Percentiles rank a stretch among this genome's conserved stretches.
phyloP scores from a whole-genome alignment of 2,888 invertebrate species.

The Nephrotoma appendiculata region DNA sequence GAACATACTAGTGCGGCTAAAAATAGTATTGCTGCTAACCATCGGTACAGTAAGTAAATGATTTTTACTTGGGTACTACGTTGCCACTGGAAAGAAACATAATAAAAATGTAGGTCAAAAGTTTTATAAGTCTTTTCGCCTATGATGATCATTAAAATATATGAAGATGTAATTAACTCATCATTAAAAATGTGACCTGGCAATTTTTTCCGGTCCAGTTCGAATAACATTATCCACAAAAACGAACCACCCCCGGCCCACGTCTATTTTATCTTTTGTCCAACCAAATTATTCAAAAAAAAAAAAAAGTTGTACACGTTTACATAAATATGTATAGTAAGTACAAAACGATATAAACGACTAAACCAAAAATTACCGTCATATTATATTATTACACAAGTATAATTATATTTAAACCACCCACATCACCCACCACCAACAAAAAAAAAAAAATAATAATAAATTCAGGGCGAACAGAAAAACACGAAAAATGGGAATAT shows the following conservation, averaged over 20 bases:
- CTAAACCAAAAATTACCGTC: neutral
- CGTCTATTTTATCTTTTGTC: neutral
- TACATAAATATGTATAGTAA: neutral
- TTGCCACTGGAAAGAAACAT: conserved; percentile 25
- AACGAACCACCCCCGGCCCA: neutral
- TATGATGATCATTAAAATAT: neutral
- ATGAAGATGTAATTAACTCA: neutral
- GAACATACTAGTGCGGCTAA: conserved; percentile 33
- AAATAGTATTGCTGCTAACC: conserved; percentile 33
- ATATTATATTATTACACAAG: neutral
- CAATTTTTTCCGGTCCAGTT: neutral
- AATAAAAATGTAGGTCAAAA: neutral
- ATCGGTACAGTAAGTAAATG: conserved; percentile 32
- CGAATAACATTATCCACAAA: neutral
- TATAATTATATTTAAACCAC: neutral
- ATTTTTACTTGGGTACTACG: conserved; percentile 33
- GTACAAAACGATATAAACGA: neutral
- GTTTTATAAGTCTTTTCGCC: neutral
- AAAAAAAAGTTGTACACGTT: neutral
- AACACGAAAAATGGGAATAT: neutral
- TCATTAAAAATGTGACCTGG: neutral
- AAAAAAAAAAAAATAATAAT: too few species aligned
- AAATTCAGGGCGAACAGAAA: neutral
- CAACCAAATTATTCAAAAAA: neutral
- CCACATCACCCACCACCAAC: neutral